phyloP scores from a whole-genome alignment of 2,113 vertebrate genomes.

The Pachycephala philippinensis region DNA sequence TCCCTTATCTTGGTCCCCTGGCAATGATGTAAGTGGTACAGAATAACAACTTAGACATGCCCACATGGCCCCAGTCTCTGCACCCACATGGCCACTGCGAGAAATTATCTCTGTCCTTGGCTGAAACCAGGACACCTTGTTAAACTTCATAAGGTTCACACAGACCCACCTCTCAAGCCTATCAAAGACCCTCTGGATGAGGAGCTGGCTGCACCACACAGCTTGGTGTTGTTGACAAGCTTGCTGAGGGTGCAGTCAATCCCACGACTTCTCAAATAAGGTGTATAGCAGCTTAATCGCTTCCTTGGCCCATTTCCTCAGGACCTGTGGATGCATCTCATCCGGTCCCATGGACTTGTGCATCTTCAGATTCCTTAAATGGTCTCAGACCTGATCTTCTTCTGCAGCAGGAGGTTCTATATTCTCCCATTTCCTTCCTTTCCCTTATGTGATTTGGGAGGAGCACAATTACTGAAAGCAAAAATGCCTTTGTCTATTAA shows the following conservation, averaged over 20 bases:
- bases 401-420: not conserved
- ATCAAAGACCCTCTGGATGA: not conserved
- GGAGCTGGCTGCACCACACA: not conserved
- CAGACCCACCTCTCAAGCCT: not conserved
- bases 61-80: accelerated
- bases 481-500: not conserved
- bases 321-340: not conserved
- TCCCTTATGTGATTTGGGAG: not conserved
- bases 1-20: not conserved
- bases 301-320: not conserved
- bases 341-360: not conserved
- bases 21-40: not conserved
- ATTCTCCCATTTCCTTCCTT: not conserved
- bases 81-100: accelerated
- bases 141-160: not conserved
- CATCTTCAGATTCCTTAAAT: not conserved
- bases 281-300: not conserved
- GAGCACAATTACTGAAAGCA: not conserved
- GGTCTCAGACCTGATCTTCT: not conserved
- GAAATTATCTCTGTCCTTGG: not conserved
- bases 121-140: not conserved
- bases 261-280: not conserved
- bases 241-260: not conserved
- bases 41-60: not conserved
- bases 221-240: not conserved